A percentile compares a stretch with the other conserved stretches of the same genome.
Conservation (phyloP, 2,113 vertebrate genomes). For the Tamias sibiricus region DNA sequence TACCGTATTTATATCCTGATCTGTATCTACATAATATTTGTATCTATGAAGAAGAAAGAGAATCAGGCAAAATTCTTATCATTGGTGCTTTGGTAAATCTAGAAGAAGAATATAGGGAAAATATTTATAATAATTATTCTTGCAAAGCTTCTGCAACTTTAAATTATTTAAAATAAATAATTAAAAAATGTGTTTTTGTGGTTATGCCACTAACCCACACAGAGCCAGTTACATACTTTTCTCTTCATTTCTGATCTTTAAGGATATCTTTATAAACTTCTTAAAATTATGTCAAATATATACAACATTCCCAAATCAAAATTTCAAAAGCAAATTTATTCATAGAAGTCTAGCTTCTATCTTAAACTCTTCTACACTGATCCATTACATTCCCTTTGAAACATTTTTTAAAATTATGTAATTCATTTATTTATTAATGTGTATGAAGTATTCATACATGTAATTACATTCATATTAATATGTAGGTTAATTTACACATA, state of each 20-base stretch:
- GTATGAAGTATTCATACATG: background rate
- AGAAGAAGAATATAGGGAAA: rapidly evolving
- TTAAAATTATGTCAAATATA: background rate
- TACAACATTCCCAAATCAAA: background rate
- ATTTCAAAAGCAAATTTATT: background rate
- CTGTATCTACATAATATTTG: background rate
- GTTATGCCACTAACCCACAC: background rate
- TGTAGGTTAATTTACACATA: background rate
- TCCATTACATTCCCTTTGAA: background rate
- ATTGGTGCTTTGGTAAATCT: background rate
- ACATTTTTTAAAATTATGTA: background rate
- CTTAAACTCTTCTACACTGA: background rate
- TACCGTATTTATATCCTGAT: background rate
- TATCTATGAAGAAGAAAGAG: background rate
- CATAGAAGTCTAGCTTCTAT: background rate
- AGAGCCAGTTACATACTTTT: background rate
- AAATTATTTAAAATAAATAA: background rate
- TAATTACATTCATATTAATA: background rate
- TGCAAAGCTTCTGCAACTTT: background rate
- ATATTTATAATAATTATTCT: background rate
- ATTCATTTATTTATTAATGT: background rate
- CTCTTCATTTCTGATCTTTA: background rate
- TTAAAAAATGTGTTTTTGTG: background rate
- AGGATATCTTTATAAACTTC: background rate
- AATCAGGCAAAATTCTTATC: background rate